A percentile compares a stretch with the other conserved stretches of the same genome.
These are phyloP conservation scores for Tenthredo notha DNA, from an alignment of 2,888 invertebrate genomes.

Conservation along the genomic window DNA sequence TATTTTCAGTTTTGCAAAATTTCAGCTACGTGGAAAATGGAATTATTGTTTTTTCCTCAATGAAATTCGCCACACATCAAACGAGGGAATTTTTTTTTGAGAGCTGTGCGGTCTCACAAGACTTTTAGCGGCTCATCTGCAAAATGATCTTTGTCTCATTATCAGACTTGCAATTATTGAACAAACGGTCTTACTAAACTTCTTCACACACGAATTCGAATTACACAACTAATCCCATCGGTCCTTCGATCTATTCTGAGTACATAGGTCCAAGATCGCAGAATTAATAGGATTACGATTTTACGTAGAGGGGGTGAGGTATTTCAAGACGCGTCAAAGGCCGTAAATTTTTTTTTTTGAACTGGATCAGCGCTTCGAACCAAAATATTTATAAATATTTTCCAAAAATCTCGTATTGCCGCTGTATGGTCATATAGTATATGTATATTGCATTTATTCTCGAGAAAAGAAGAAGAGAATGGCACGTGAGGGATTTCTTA, in stretches of 20 bases:
- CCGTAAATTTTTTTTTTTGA: not conserved
- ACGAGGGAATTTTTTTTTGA: not conserved
- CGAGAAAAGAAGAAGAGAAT: slow-evolving; percentile 24
- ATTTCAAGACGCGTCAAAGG: too few relatives aligned
- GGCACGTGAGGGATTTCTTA: slow-evolving; percentile 62
- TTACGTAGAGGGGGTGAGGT: not conserved
- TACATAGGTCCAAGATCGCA: not conserved
- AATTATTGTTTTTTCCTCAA: too few relatives aligned
- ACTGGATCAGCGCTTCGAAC: not conserved
- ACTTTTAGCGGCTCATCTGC: too few relatives aligned
- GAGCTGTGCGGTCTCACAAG: too few relatives aligned
- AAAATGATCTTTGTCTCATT: not conserved
- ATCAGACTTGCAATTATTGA: not conserved
- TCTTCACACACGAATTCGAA: not conserved
- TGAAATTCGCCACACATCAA: not conserved
- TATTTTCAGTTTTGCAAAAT: too few relatives aligned
- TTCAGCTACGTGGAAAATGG: too few relatives aligned
- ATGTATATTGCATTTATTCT: slow-evolving; percentile 20
- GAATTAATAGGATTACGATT: not conserved
- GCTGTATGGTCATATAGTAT: not conserved
- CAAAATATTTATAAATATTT: not conserved
- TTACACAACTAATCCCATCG: not conserved
- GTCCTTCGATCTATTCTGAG: not conserved
- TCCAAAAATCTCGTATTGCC: not conserved
- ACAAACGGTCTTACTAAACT: not conserved